Evolutionary conservation across 1,140 invertebrate genomes (phyloP).

Genomic region (Nylanderia fulva): DNA sequence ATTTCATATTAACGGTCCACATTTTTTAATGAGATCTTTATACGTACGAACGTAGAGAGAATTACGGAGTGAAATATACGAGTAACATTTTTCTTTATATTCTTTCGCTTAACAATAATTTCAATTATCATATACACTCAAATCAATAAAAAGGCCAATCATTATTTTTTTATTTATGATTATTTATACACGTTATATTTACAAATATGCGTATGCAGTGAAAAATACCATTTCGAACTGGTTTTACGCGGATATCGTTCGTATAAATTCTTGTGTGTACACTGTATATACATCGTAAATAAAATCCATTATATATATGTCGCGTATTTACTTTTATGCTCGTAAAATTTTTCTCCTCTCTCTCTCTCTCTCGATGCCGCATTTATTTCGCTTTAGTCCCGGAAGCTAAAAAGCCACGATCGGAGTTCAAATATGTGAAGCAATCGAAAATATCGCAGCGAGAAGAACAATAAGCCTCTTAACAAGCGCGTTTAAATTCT

Average conservation of each 20-base stretch:
- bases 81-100: background rate
- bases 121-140: too few relatives aligned
- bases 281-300: background rate
- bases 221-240: background rate
- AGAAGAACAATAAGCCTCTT: conserved; percentile 37
- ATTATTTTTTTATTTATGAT: background rate
- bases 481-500: background rate
- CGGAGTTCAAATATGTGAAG: conserved; percentile 18
- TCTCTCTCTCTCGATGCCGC: conserved; percentile 16
- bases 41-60: background rate
- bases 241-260: background rate
- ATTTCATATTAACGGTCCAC: background rate
- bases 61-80: background rate
- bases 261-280: background rate
- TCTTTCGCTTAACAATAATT: background rate
- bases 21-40: background rate
- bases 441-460: conserved; percentile 42
- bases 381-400: conserved; percentile 16
- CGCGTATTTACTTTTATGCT: background rate
- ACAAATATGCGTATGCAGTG: background rate
- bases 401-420: conserved; percentile 15
- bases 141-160: too few relatives aligned
- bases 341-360: conserved; percentile 44
- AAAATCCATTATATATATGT: background rate
- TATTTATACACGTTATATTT: background rate